phyloP scores from a whole-genome alignment of 2,888 invertebrate species.

The Petrophora chlorosata region DNA sequence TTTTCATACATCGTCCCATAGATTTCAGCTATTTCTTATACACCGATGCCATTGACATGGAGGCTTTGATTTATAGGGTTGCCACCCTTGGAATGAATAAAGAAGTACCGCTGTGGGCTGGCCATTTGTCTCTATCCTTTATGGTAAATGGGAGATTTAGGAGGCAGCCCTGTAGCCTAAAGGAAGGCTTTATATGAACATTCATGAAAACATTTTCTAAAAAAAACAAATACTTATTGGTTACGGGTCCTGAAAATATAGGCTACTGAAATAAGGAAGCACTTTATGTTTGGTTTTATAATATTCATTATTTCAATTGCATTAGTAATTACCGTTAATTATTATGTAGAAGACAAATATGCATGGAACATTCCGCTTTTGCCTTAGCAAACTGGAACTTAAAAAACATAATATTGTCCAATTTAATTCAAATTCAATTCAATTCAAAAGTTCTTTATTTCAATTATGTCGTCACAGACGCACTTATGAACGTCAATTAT shows the following conservation, averaged over 20 bases:
- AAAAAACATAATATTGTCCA: too few species aligned
- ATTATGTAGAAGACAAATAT: too few species aligned
- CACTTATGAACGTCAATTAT: too few species aligned
- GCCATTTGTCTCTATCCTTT: constrained; percentile 77
- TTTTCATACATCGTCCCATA: constrained; percentile 15
- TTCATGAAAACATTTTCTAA: constrained; percentile 26
- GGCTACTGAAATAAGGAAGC: too few species aligned
- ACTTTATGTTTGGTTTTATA: too few species aligned
- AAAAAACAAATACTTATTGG: constrained; percentile 11
- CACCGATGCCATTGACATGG: constrained; percentile 55
- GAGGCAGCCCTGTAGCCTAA: constrained; percentile 51
- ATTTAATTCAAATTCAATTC: too few species aligned
- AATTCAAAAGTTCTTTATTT: too few species aligned
- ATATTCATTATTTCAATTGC: too few species aligned
- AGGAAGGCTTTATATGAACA: constrained; percentile 32
- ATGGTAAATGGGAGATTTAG: constrained; percentile 75
- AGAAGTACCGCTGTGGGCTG: constrained; percentile 53
- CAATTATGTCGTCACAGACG: too few species aligned
- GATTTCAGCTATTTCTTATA: constrained; percentile 33
- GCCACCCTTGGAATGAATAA: constrained; percentile 73
- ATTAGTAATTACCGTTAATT: too few species aligned
- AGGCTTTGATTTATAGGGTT: constrained; percentile 58
- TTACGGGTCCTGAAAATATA: background rate
- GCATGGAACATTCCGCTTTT: too few species aligned
- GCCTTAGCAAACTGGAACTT: too few species aligned